Base-by-base conservation (phyloP, 1,140 invertebrate species). In the Zaprionus gabonicus region DNA sequence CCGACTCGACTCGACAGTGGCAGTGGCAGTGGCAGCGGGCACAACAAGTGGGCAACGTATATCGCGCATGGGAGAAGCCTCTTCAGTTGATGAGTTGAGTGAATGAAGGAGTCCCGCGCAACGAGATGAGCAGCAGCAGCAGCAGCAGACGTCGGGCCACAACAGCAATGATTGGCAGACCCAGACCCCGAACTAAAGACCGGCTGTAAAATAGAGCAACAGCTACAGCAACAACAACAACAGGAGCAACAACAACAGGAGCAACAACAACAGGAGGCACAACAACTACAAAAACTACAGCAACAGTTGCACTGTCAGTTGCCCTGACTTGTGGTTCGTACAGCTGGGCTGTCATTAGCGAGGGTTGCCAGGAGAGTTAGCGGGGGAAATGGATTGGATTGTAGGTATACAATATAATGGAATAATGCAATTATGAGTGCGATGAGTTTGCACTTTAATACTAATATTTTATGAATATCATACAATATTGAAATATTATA, bases 161-260 rank as follows among this genome's bases (percentile, higher is more conserved):
- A n/a, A n/a, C 46, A 51, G 71, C 83, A 80, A 80, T 86, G 83
- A 86, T 86, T 86, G 83, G 80, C 83, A 86, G 77, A 66, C 65
- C 64, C 53, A 71, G 49, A 76, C 55, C 46, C 62, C 36, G n/a
- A 62, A 63, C 49, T 55, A 64, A 70, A 71, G 86, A 68, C 81
- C 55, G 74, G 73, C 80, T 82, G 80, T 78, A 87, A 88, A 87
- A 83, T 87, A 87, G 84, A 87, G 83, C 83, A 86, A 72, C 68
- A 76, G 59, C 72, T 73, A 56, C 75, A 55, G 51, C 80, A 34
- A 34, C 31, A n/a, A n/a, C n/a, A n/a, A n/a, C n/a, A 31, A 31
- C 28, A 31, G 9, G 1, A 31, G 28, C 9, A 27, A 27, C 27
- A 27, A 27, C 27, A 31, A 31, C 28, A 31, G 9, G 1, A 31